Conservation (phyloP, 2,113 vertebrate species). For the Salvelinus fontinalis region DNA sequence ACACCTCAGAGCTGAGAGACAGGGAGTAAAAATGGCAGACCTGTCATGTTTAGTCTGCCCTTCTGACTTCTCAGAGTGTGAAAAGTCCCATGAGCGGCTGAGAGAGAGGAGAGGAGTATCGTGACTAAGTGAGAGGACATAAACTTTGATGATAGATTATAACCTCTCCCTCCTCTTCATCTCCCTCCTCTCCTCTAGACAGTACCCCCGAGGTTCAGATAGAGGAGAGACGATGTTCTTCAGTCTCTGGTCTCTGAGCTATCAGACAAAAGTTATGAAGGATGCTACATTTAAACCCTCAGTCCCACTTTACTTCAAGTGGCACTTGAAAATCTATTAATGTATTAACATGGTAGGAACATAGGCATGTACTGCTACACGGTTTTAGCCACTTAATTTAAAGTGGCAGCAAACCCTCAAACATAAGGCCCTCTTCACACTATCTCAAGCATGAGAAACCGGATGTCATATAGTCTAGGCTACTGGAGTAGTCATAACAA, state of each 20-base stretch:
- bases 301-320: too few species aligned
- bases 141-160: conserved; percentile 55
- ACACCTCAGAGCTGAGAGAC: conserved; percentile 60
- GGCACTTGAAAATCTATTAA: too few species aligned
- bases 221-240: background rate
- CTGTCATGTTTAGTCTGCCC: conserved; percentile 74
- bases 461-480: too few species aligned
- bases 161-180: conserved; percentile 18
- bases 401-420: too few species aligned
- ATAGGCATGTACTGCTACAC: too few species aligned
- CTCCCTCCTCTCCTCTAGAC: background rate
- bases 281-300: too few species aligned
- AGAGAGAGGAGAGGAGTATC: conserved; percentile 12
- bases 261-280: too few species aligned
- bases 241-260: background rate
- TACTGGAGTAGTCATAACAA: too few species aligned
- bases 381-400: too few species aligned
- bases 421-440: too few species aligned
- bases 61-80: conserved; percentile 44
- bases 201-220: background rate
- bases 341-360: too few species aligned
- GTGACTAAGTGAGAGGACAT: conserved; percentile 46
- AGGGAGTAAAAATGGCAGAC: conserved; percentile 66
- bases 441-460: too few species aligned
- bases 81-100: conserved; percentile 69